Percentiles rank a stretch among this genome's conserved stretches.
Evolutionary conservation across 1,140 invertebrate genomes (phyloP).

Genomic region (Colletes latitarsis): DNA sequence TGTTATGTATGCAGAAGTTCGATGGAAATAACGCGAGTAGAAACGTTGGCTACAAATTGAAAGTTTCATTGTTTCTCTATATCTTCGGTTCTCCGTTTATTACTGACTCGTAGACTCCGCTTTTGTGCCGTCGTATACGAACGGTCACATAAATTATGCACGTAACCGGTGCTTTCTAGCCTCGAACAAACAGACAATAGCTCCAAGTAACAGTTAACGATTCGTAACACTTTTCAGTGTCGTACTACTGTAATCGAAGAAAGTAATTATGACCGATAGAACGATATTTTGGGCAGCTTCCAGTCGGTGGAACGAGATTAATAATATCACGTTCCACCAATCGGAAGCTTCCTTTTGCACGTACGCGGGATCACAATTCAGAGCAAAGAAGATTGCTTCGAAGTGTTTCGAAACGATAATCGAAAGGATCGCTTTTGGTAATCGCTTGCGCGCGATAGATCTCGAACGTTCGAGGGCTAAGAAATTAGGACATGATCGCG

Average conservation of each 20-base stretch:
- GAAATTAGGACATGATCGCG: constrained; percentile 66
- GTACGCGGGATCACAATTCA: too few relatives aligned
- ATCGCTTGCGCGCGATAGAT: constrained; percentile 42
- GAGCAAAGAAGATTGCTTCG: too few relatives aligned
- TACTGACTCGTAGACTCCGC: not conserved
- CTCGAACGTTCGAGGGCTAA: constrained; percentile 51
- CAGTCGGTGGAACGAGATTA: too few relatives aligned
- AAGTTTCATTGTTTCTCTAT: constrained; percentile 10
- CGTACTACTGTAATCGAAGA: not conserved
- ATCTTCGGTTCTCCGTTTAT: not conserved
- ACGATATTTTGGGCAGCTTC: too few relatives aligned
- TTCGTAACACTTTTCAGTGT: not conserved
- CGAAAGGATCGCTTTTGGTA: constrained; percentile 40
- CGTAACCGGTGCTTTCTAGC: not conserved
- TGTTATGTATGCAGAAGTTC: constrained; percentile 4
- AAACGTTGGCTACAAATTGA: constrained; percentile 20
- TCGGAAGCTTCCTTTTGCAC: too few relatives aligned
- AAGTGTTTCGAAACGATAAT: too few relatives aligned
- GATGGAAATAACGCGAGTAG: constrained; percentile 15
- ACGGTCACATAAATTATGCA: constrained; percentile 4
- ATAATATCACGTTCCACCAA: too few relatives aligned
- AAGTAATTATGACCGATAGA: too few relatives aligned
- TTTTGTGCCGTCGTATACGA: not conserved
- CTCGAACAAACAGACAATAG: not conserved
- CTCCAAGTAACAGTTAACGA: not conserved